These are phyloP conservation scores for Plecotus auritus DNA, from an alignment of 2,113 vertebrate genomes.

Conservation along the genomic window DNA sequence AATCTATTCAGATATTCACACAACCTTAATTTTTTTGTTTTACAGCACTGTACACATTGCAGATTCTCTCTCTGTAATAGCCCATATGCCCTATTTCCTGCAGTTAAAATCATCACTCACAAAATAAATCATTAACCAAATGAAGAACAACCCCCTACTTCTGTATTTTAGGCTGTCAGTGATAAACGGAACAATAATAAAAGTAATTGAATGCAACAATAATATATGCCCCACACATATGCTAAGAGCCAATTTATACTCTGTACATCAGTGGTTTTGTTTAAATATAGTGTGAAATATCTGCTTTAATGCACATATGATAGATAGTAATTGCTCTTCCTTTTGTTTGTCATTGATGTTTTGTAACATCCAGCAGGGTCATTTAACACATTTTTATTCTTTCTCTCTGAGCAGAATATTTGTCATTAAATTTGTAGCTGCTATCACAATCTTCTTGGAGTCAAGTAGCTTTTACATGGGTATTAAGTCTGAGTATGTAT, in stretches of 20 bases:
- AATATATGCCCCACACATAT: slow-evolving; percentile 22
- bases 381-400: slow-evolving; percentile 28
- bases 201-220: slow-evolving; percentile 16
- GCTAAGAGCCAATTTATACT: neutral
- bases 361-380: slow-evolving; percentile 18
- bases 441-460: neutral
- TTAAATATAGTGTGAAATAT: slow-evolving; percentile 1
- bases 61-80: neutral
- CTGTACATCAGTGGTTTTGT: neutral
- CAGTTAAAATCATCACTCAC: slow-evolving; percentile 10
- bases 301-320: neutral
- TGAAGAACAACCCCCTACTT: neutral
- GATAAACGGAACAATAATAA: slow-evolving; percentile 53
- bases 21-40: neutral
- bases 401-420: slow-evolving; percentile 18
- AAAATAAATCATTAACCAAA: slow-evolving; percentile 48
- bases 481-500: neutral
- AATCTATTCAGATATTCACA: neutral
- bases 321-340: slow-evolving; percentile 32
- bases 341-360: slow-evolving; percentile 31
- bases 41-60: neutral
- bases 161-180: neutral
- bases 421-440: slow-evolving; percentile 37
- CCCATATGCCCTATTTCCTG: neutral
- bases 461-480: neutral